phyloP scores from a whole-genome alignment of 2,888 invertebrate genomes.

The Cephus nigrinus region DNA sequence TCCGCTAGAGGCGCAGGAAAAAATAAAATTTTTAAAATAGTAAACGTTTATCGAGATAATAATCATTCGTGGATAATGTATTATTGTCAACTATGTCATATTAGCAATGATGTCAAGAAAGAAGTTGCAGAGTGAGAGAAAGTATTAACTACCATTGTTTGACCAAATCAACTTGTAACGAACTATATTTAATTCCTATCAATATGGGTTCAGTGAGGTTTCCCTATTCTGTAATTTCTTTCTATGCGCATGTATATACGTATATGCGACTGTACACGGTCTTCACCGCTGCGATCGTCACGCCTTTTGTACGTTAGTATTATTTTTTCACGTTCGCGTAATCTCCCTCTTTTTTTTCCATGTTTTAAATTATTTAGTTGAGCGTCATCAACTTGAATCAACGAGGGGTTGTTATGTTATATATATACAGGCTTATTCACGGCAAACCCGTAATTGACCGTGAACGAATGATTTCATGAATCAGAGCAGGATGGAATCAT shows the following conservation, averaged over 20 bases:
- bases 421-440: constrained; percentile 2
- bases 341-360: constrained; percentile 27
- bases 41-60: background rate
- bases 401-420: background rate
- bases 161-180: background rate
- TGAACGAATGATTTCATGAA: too few species aligned
- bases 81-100: background rate
- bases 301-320: constrained; percentile 46
- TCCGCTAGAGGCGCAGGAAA: background rate
- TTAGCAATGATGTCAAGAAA: background rate
- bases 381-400: background rate
- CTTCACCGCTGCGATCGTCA: constrained; percentile 12
- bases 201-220: background rate
- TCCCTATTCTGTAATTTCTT: constrained; percentile 14
- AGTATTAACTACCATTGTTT: background rate
- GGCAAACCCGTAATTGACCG: too few species aligned
- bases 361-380: constrained; percentile 48
- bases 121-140: background rate
- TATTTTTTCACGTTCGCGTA: constrained; percentile 28
- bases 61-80: background rate
- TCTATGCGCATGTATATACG: constrained; percentile 23
- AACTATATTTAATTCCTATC: background rate
- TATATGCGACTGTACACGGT: constrained; percentile 24
- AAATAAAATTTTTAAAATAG: background rate
- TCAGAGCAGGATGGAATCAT: too few species aligned